Conservation (phyloP, 2,113 vertebrate genomes). For the Trematocara unimaculatum region DNA sequence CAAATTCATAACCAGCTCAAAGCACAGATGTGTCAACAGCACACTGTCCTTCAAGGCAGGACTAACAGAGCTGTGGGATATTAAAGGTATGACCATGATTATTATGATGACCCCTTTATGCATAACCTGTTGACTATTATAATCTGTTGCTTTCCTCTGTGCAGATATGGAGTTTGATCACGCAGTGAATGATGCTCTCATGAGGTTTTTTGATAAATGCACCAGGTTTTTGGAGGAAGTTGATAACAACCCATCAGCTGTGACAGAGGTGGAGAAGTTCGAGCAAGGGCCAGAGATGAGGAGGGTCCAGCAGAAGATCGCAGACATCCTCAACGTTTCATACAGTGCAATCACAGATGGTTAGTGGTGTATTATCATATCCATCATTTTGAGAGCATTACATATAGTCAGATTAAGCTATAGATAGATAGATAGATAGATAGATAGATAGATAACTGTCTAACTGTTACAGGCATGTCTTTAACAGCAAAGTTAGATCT, state of each 20-base stretch:
- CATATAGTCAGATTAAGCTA: not conserved
- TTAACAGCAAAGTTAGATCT: not conserved
- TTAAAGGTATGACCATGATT: slow-evolving; percentile 16
- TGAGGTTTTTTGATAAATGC: slow-evolving; percentile 91
- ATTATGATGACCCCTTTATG: not conserved
- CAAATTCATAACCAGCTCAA: slow-evolving; percentile 85
- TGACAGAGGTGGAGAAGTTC: slow-evolving; percentile 77
- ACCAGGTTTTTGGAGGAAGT: slow-evolving; percentile 80
- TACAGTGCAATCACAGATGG: slow-evolving; percentile 74
- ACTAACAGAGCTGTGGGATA: slow-evolving; percentile 49
- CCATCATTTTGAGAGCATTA: not conserved
- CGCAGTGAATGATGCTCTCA: slow-evolving; percentile 78
- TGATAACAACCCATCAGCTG: slow-evolving; percentile 62
- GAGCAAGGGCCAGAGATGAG: slow-evolving; percentile 85
- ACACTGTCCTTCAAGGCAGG: slow-evolving; percentile 78
- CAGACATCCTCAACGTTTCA: slow-evolving; percentile 73
- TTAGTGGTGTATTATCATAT: slow-evolving; percentile 36
- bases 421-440: not conserved
- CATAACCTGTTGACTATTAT: not conserved
- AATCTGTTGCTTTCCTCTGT: rapidly evolving
- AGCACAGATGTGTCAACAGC: slow-evolving; percentile 90
- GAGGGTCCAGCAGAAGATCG: slow-evolving; percentile 80
- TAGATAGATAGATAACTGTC: too few species aligned
- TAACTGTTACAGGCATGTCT: not conserved
- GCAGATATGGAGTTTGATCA: slow-evolving; percentile 72